Evolutionary conservation across 2,113 vertebrate species (phyloP).

Genomic region (Boulengeromyrus knoepffleri): DNA sequence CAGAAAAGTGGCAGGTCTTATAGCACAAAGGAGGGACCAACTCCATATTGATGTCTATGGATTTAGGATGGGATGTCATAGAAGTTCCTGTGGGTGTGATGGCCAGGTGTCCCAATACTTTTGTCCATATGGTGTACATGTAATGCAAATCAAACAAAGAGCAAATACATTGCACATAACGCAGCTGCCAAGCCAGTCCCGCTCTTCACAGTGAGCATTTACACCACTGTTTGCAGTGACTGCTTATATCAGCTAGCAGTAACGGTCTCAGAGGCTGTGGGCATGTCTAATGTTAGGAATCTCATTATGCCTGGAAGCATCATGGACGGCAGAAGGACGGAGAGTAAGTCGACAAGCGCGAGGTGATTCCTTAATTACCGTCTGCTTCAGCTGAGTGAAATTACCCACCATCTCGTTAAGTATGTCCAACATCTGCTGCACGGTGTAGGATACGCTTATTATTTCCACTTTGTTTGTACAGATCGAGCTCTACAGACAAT

Average conservation of each 20-base stretch:
- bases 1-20: background rate
- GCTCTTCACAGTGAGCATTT: background rate
- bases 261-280: background rate
- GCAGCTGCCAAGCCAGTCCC: background rate
- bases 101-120: background rate
- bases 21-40: too few species aligned
- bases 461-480: background rate
- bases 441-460: background rate
- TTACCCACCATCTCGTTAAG: background rate
- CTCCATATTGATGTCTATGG: too few species aligned
- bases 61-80: too few species aligned
- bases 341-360: background rate
- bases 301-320: background rate
- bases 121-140: background rate
- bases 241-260: too few species aligned
- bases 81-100: background rate
- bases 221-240: background rate
- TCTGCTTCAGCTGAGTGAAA: background rate
- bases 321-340: background rate
- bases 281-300: background rate
- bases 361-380: background rate
- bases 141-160: background rate
- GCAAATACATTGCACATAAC: background rate
- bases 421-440: background rate
- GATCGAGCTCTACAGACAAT: background rate